These are phyloP conservation scores for Amorpha juglandis DNA, from an alignment of 2,888 invertebrate genomes.

Conservation along the genomic window DNA sequence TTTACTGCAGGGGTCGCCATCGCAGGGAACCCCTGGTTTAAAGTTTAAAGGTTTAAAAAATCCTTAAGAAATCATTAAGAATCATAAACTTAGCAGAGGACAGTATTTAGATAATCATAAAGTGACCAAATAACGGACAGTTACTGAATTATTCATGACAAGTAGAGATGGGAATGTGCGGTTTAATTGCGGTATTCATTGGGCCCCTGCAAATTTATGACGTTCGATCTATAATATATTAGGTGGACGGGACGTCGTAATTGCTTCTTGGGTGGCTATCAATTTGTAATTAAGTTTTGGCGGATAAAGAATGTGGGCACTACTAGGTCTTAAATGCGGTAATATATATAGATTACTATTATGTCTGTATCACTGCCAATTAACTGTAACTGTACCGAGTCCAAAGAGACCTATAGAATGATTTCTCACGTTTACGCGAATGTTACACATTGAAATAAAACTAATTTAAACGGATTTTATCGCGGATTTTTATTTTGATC, in stretches of 20 bases:
- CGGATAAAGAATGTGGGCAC: constrained; percentile 14
- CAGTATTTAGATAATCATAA: constrained; percentile 14
- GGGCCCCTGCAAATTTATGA: constrained; percentile 27
- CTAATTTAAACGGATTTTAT: too few species aligned
- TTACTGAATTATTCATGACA: constrained; percentile 19
- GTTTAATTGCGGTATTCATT: constrained; percentile 25
- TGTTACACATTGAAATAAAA: too few species aligned
- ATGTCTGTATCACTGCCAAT: too few species aligned
- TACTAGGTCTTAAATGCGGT: constrained; percentile 9
- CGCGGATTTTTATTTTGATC: too few species aligned
- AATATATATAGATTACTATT: too few species aligned
- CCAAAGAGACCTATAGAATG: too few species aligned
- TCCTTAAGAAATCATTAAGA: neutral
- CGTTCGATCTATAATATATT: constrained; percentile 27
- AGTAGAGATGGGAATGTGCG: constrained; percentile 2
- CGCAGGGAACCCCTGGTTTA: too few species aligned
- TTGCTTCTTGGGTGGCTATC: constrained; percentile 19
- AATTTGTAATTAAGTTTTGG: constrained; percentile 23
- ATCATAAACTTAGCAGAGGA: neutral
- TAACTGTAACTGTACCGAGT: too few species aligned
- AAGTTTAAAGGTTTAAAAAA: too few species aligned
- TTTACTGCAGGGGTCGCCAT: too few species aligned
- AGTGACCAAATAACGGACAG: constrained; percentile 20
- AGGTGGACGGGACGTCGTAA: constrained; percentile 23
- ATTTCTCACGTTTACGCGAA: too few species aligned